phyloP scores from a whole-genome alignment of 2,888 invertebrate genomes.

The Plebejus melissa region DNA sequence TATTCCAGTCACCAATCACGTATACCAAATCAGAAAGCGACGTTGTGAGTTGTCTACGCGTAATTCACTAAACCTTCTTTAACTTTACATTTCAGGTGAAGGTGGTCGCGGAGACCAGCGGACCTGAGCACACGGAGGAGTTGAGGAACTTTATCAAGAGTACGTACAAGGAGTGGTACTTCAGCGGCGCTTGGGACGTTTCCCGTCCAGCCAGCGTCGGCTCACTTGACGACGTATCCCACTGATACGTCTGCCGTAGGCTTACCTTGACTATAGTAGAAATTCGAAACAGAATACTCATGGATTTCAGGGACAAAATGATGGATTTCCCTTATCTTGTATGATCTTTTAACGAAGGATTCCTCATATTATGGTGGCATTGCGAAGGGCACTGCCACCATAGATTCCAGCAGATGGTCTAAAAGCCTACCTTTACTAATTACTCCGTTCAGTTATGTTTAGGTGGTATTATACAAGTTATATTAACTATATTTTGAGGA shows the following conservation, averaged over 20 bases:
- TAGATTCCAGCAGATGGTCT: too few relatives aligned
- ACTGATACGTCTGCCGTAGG: conserved; percentile 38
- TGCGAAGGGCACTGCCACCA: too few relatives aligned
- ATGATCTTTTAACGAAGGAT: not conserved
- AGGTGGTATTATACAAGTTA: too few relatives aligned
- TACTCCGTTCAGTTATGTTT: too few relatives aligned
- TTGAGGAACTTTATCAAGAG: conserved; percentile 54
- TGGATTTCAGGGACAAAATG: not conserved
- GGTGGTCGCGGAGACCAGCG: conserved; percentile 93
- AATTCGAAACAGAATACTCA: not conserved
- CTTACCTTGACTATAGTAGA: not conserved
- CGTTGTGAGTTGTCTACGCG: too few relatives aligned
- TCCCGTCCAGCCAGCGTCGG: conserved; percentile 46
- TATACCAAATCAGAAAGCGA: too few relatives aligned
- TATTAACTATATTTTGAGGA: too few relatives aligned
- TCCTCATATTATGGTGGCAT: too few relatives aligned
- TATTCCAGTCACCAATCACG: too few relatives aligned
- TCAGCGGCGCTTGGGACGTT: conserved; percentile 51
- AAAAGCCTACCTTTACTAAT: too few relatives aligned
- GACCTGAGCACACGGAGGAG: conserved; percentile 84
- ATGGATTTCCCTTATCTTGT: not conserved
- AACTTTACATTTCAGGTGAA: conserved; percentile 80
- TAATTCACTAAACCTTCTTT: not conserved
- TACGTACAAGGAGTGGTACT: conserved; percentile 82
- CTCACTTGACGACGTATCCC: conserved; percentile 54